Evolutionary conservation across 2,113 vertebrate genomes (phyloP), one percentile per base, ranked within the genome.

Genomic region (Oreochromis aureus): DNA sequence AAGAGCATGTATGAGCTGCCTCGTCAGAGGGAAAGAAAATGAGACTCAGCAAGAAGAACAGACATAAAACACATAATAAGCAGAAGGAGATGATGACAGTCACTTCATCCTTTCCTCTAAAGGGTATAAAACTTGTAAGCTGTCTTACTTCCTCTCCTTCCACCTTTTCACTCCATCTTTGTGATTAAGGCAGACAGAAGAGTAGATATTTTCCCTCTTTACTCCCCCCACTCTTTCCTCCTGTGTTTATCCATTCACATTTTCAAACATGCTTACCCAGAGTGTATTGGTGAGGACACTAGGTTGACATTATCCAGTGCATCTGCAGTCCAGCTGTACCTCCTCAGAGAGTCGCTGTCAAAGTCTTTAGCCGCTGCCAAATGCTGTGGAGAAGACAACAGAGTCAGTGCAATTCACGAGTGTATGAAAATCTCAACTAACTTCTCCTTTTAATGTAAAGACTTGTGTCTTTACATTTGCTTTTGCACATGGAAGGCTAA

Each of bases 291-390:
- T 48, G 98, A 99, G 5, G 98, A 98, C 86, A 99, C 98, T 22
- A 99, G 97, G 95, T 99, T 99, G 85, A 99, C 97, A 73, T 99
- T 99, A 92, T 99, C 99, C 92, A 98, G 92, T 2, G 97, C 97
- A 41, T 99, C 99, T 61, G 98, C 94, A 13, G 98, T 97, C 99
- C 99, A 99, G 95, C 98, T 99, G 73, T 98, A 99, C 84, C 98
- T 98, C 92, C 98, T 97, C 92, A 99, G 96, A 46, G 99, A 98
- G 90, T 99, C 98, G 6, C 96, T 96, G 88, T 98, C 98, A 84
- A 96, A 97, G 87, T 99, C 98, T 95, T 98, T 98, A 15, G 98
- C 97, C 79, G 96, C 97, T 0, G 97, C 95, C 92, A 98, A 95
- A 89, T 98, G 98, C 98, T 99, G 96, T 16, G 93, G 95, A 93